Evolutionary conservation across 2,113 vertebrate species (phyloP).

Genomic region (Serinus canaria): DNA sequence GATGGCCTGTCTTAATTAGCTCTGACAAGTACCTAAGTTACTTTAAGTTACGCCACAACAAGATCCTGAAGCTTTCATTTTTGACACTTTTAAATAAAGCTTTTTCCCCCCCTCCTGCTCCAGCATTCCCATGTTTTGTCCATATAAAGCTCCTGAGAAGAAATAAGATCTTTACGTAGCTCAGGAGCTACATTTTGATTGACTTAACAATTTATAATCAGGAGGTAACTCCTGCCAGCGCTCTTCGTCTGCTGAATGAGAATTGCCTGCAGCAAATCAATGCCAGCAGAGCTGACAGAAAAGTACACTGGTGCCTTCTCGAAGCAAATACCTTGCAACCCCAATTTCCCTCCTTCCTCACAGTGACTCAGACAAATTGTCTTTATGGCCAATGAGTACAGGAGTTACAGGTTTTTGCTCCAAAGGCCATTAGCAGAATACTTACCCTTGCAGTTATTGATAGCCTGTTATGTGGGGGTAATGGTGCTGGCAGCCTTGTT

Average conservation of each 20-base stretch:
- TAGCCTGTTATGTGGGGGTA: not conserved
- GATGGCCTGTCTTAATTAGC: slow-evolving; percentile 52
- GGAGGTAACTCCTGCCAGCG: not conserved
- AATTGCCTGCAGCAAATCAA: not conserved
- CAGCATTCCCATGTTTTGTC: not conserved
- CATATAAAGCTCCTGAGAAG: slow-evolving; percentile 24
- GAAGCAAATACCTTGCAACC: not conserved
- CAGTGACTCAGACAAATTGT: not conserved
- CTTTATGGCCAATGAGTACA: not conserved
- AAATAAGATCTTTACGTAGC: not conserved
- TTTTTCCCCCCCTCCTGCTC: not conserved
- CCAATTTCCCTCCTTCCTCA: not conserved
- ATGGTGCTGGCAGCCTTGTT: not conserved
- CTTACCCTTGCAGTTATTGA: not conserved
- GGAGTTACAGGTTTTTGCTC: not conserved
- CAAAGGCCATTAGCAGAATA: not conserved
- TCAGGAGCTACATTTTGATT: slow-evolving; percentile 37
- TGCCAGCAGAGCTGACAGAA: not conserved
- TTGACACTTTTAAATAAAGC: slow-evolving; percentile 12
- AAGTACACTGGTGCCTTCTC: not conserved
- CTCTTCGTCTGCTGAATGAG: not conserved
- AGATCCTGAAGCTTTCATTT: slow-evolving; percentile 29
- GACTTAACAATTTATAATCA: slow-evolving; percentile 43
- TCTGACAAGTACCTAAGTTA: slow-evolving; percentile 58
- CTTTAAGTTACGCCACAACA: slow-evolving; percentile 25